A percentile compares a stretch with the other conserved stretches of the same genome.
Evolutionary conservation across 2,113 vertebrate genomes (phyloP).

Genomic region (Mus pahari): DNA sequence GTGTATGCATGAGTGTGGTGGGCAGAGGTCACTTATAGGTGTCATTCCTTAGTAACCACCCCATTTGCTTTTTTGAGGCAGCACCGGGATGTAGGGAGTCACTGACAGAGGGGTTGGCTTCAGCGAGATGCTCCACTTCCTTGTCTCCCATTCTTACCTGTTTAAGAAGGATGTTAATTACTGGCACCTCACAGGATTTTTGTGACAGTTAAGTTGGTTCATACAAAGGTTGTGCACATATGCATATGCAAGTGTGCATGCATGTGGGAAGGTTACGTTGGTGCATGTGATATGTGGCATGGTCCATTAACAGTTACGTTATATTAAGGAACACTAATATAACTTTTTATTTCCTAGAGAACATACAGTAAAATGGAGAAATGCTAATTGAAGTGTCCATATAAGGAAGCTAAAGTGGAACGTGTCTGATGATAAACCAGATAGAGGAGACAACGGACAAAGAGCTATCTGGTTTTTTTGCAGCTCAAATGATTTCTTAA

Average conservation of each 20-base stretch:
- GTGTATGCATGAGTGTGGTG: background rate
- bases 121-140: background rate
- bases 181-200: background rate
- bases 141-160: background rate
- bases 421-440: background rate
- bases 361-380: background rate
- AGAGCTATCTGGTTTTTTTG: background rate
- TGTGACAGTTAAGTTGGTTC: background rate
- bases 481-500: slow-evolving; percentile 3
- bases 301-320: background rate
- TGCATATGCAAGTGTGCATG: background rate
- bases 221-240: background rate
- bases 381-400: background rate
- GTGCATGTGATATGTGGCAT: background rate
- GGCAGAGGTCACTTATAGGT: background rate
- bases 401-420: background rate
- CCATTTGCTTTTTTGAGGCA: background rate
- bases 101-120: background rate
- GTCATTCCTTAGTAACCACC: background rate
- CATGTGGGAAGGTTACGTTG: background rate
- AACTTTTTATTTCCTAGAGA: slow-evolving; percentile 14
- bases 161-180: background rate
- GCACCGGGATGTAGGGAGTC: background rate
- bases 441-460: background rate
- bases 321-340: background rate